These are phyloP conservation scores for Paguma larvata DNA, from an alignment of 2,797 vertebrate genomes.

Conservation along the genomic window DNA sequence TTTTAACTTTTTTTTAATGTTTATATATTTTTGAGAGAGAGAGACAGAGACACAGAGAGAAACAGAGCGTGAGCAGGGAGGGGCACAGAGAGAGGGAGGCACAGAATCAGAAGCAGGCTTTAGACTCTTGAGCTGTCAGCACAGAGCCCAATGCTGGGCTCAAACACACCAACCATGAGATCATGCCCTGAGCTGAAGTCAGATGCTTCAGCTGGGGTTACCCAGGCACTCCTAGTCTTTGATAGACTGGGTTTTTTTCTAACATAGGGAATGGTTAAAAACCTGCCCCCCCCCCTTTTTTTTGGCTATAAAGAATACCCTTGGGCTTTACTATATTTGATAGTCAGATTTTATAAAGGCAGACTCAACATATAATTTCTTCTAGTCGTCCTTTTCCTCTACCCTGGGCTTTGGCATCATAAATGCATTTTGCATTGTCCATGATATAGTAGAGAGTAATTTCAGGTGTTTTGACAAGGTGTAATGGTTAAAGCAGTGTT, in stretches of 20 bases:
- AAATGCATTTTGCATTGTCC: slow-evolving; percentile 25
- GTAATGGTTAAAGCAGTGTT: not conserved
- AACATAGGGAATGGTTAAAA: not conserved
- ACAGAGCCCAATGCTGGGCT: too few species aligned
- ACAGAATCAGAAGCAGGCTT: too few species aligned
- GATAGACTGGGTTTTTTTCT: not conserved
- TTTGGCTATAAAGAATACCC: not conserved
- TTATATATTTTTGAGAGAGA: too few species aligned
- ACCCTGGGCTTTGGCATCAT: not conserved
- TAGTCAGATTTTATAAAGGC: not conserved
- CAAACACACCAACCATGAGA: too few species aligned
- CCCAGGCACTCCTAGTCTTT: not conserved
- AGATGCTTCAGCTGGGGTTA: too few species aligned
- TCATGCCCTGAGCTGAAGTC: too few species aligned
- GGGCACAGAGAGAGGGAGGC: too few species aligned
- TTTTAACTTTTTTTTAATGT: too few species aligned
- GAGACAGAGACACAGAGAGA: too few species aligned
- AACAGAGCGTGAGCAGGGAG: too few species aligned
- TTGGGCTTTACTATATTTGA: not conserved
- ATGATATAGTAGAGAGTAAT: not conserved
- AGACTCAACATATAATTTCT: not conserved
- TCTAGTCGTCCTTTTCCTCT: not conserved
- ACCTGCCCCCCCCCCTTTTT: not conserved
- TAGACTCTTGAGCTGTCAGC: too few species aligned
- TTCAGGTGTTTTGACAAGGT: slow-evolving; percentile 43